These are phyloP conservation scores for Eucidaris tribuloides DNA, from an alignment of 35 echinoderm and acorn worm genomes.

Conservation along the genomic window DNA sequence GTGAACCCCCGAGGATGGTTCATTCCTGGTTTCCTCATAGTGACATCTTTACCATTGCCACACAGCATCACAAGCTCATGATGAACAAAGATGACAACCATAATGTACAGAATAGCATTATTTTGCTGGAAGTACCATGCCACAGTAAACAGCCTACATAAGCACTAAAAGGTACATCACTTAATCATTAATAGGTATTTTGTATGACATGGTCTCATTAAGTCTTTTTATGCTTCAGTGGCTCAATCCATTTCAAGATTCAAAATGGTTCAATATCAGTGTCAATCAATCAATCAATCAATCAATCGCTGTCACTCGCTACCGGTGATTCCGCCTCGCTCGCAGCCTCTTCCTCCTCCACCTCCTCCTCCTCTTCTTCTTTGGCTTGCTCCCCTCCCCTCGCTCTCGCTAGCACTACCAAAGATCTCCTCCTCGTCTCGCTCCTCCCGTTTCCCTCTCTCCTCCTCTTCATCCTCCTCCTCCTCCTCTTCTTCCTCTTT, in stretches of 20 bases:
- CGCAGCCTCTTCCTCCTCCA: neutral
- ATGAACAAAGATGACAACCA: no score
- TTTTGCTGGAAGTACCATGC: no score
- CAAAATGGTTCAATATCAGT: neutral
- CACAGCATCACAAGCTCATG: no score
- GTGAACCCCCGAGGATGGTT: no score
- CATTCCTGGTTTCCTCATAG: no score
- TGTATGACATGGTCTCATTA: neutral
- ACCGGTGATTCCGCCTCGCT: neutral
- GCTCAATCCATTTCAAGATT: neutral
- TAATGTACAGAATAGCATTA: no score
- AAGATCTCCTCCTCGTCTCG: conserved; percentile 64
- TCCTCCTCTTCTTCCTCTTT: neutral
- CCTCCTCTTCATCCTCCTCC: conserved; percentile 2
- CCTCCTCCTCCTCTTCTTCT: neutral
- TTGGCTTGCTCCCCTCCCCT: neutral
- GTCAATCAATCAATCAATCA: neutral
- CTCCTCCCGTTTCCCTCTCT: conserved; percentile 28
- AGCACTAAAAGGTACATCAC: neutral
- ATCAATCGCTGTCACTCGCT: no score
- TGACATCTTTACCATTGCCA: no score
- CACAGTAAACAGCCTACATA: no score
- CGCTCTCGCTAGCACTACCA: conserved; percentile 47
- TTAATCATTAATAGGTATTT: neutral
- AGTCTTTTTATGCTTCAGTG: neutral